These are phyloP conservation scores for Prorops nasuta DNA, from an alignment of 1,140 invertebrate species.

Conservation along the genomic window DNA sequence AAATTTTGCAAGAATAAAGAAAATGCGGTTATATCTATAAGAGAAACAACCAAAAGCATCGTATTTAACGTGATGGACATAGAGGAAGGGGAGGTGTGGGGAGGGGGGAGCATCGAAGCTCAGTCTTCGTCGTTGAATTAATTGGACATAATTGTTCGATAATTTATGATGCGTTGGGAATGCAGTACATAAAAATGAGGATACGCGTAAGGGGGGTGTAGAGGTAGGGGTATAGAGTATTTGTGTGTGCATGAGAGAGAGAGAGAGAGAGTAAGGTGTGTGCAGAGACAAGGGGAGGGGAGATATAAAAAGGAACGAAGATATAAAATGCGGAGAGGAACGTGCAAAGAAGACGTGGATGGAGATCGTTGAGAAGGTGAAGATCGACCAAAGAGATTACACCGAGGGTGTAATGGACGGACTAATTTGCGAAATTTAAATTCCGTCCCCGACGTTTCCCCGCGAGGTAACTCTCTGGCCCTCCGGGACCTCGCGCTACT, in stretches of 20 bases:
- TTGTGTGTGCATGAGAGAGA: not conserved
- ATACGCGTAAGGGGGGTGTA: not conserved
- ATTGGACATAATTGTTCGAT: too few species aligned
- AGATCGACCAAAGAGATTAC: conserved; percentile 44
- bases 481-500: too few species aligned
- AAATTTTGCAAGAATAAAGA: too few species aligned
- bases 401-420: conserved; percentile 52
- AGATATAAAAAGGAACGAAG: not conserved
- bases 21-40: too few species aligned
- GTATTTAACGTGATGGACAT: too few species aligned
- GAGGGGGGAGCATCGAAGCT: too few species aligned
- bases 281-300: not conserved
- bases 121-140: too few species aligned
- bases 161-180: too few species aligned
- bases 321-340: not conserved
- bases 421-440: conserved; percentile 58
- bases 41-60: too few species aligned
- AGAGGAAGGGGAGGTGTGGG: too few species aligned
- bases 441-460: conserved; percentile 47
- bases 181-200: not conserved
- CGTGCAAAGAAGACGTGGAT: conserved; percentile 2
- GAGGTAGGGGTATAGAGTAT: too few species aligned
- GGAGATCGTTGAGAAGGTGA: conserved; percentile 1
- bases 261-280: conserved; percentile 3
- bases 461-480: too few species aligned